Percentiles rank a stretch among this genome's conserved stretches.
Evolutionary conservation across 2,888 invertebrate species (phyloP).

Genomic region (Caenorhabditis angaria): DNA sequence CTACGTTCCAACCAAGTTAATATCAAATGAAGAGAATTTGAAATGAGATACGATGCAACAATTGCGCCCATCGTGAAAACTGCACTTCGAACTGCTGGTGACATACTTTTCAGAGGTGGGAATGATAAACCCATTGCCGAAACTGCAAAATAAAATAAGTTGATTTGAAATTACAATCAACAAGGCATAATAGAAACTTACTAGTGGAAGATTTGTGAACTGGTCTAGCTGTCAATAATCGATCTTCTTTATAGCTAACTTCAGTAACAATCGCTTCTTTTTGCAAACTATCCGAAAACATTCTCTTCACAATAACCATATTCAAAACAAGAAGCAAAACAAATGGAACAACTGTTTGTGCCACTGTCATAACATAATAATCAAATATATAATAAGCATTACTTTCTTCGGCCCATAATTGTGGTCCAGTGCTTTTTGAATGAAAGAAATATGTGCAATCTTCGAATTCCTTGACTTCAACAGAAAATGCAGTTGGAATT

Average conservation of each 20-base stretch:
- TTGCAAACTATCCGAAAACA: slow-evolving; percentile 42
- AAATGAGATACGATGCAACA: slow-evolving; percentile 69
- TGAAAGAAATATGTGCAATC: slow-evolving; percentile 66
- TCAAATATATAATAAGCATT: slow-evolving; percentile 62
- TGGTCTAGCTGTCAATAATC: slow-evolving; percentile 23
- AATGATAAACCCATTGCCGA: slow-evolving; percentile 42
- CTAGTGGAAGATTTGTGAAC: slow-evolving; percentile 38
- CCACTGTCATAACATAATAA: slow-evolving; percentile 65
- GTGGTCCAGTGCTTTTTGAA: slow-evolving; percentile 52
- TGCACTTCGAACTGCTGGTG: slow-evolving; percentile 60
- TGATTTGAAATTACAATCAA: not conserved
- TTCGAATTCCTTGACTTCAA: slow-evolving; percentile 58
- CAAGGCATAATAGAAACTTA: too few relatives aligned
- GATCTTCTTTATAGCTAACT: slow-evolving; percentile 26
- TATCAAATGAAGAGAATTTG: slow-evolving; percentile 67
- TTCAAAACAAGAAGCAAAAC: slow-evolving; percentile 62
- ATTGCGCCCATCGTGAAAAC: slow-evolving; percentile 71
- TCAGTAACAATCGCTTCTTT: slow-evolving; percentile 32
- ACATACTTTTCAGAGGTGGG: slow-evolving; percentile 50
- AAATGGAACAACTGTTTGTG: slow-evolving; percentile 69
- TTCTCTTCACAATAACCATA: slow-evolving; percentile 48
- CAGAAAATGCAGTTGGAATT: slow-evolving; percentile 62
- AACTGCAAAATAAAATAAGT: slow-evolving; percentile 2
- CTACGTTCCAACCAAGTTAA: slow-evolving; percentile 68
- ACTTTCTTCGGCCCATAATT: slow-evolving; percentile 43